A percentile compares a stretch with the other conserved stretches of the same genome.
These are phyloP conservation scores for Tridacna gigas DNA, from an alignment of 2,888 invertebrate species.

Conservation along the genomic window DNA sequence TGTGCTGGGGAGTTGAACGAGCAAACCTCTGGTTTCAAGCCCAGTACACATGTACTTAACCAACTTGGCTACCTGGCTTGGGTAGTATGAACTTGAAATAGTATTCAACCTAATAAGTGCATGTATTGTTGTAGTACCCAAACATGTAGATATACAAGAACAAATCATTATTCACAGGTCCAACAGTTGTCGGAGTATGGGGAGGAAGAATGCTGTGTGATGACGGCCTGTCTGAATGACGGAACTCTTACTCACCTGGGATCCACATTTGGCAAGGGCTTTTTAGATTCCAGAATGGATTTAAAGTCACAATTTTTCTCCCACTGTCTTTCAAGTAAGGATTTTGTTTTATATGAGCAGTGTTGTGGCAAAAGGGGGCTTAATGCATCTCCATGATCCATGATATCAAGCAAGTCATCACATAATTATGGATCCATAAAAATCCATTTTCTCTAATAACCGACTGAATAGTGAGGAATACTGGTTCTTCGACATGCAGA, in stretches of 20 bases:
- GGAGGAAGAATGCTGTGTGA: slow-evolving; percentile 19
- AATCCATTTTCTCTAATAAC: too few species aligned
- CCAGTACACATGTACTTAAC: neutral
- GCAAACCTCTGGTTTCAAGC: too few species aligned
- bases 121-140: neutral
- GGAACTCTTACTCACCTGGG: slow-evolving; percentile 12
- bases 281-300: slow-evolving; percentile 4
- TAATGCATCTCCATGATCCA: neutral
- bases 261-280: neutral
- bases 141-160: too few species aligned
- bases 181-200: slow-evolving; percentile 11
- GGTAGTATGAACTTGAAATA: neutral
- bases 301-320: slow-evolving; percentile 9
- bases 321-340: slow-evolving; percentile 9
- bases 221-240: slow-evolving; percentile 7
- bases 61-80: neutral
- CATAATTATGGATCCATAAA: too few species aligned
- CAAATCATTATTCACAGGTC: neutral
- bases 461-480: too few species aligned
- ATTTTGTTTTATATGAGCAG: neutral
- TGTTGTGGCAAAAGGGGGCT: neutral
- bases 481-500: too few species aligned
- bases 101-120: neutral
- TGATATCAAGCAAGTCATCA: neutral
- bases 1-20: too few species aligned